phyloP scores from a whole-genome alignment of 2,113 vertebrate species.

The Rhabdomys dilectus region DNA sequence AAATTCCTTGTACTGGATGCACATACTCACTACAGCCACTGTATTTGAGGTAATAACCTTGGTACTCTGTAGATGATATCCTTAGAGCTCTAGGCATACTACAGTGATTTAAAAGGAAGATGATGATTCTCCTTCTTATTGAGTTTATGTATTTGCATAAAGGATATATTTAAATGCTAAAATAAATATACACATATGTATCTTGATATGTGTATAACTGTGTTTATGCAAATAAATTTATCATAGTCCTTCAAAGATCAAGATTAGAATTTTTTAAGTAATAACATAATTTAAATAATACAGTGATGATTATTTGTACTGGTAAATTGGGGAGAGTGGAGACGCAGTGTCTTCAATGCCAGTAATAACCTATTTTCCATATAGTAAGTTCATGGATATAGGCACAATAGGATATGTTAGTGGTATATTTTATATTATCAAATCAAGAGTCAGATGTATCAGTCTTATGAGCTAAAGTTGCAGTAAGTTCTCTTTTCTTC shows the following conservation, averaged over 20 bases:
- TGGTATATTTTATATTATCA: background rate
- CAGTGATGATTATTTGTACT: background rate
- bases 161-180: background rate
- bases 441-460: background rate
- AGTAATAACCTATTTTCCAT: background rate
- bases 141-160: background rate
- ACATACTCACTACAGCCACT: background rate
- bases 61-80: background rate
- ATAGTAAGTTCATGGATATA: background rate
- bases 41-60: background rate
- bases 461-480: background rate
- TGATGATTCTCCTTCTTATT: background rate
- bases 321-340: background rate
- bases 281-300: background rate
- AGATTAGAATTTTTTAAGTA: background rate
- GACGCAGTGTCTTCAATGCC: background rate
- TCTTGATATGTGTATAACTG: background rate
- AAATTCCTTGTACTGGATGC: background rate
- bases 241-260: background rate
- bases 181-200: background rate
- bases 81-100: background rate
- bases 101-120: background rate
- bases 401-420: background rate
- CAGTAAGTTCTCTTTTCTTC: background rate
- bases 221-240: background rate